phyloP scores from a whole-genome alignment of 2,888 invertebrate species.

The Sesamia inferens region DNA sequence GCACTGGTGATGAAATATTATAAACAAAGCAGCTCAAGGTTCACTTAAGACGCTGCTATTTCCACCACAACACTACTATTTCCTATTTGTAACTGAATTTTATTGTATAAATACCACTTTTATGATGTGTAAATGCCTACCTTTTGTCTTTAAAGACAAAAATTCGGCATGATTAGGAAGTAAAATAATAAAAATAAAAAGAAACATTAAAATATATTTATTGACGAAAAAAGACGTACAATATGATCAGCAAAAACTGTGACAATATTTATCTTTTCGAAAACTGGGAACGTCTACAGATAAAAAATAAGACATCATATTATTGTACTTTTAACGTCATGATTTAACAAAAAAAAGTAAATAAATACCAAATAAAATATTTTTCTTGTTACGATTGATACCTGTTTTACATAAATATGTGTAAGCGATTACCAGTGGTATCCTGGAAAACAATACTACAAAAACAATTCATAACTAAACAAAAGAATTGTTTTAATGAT shows the following conservation, averaged over 20 bases:
- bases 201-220: conserved; percentile 8
- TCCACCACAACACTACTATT: not conserved
- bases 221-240: not conserved
- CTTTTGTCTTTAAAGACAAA: not conserved
- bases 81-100: not conserved
- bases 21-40: not conserved
- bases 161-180: not conserved
- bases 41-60: not conserved
- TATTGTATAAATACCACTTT: too few species aligned
- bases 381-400: not conserved
- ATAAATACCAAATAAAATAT: not conserved
- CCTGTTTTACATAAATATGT: not conserved
- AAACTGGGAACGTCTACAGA: too few species aligned
- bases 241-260: not conserved
- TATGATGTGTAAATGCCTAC: not conserved
- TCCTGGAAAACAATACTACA: too few species aligned
- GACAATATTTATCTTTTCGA: not conserved
- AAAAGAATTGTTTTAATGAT: conserved; percentile 10
- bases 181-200: not conserved
- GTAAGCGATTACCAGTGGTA: too few species aligned
- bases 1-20: not conserved
- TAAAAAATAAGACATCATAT: not conserved
- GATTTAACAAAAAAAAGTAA: too few species aligned
- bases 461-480: not conserved
- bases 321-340: not conserved